Base-by-base conservation (phyloP, 2,888 invertebrate species). In the Drosophila barbarae region DNA sequence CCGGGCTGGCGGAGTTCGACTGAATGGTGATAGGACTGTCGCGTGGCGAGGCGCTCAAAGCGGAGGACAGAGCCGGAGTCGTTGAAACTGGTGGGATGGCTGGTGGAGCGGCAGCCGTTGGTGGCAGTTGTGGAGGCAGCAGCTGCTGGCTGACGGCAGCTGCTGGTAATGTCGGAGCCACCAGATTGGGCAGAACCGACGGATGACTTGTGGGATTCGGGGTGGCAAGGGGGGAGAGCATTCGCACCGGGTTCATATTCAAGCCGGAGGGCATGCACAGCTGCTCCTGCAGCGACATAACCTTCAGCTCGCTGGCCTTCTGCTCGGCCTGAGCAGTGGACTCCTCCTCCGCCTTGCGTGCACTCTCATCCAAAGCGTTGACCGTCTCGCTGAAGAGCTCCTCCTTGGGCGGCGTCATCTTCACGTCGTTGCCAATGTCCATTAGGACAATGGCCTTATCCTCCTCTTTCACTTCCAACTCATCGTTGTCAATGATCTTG, bases 211-310 rank as follows among this genome's bases (percentile, higher is more conserved):
- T 82, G 13, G 88, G 87, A 71, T 86, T 87, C 5, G 88, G 86
- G 1, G 89, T 87, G 15, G 88, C 85, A 56, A 88, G 52, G 0
- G 89, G 87, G 1, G 89, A 89, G 1, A 88, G 68, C 75, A 90
- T 85, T 23, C 89, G 86, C 18, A 89, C 88, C 4, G 90, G 90
- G 75, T 89, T 90, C 90, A 90, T 90, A 65, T 90, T 90, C 1
- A 90, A 64, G 0, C 90, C 90, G 0, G 90, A 90, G 0, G 90
- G 90, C 69, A 89, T 81, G 60, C 88, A 89, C 3, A 89, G 80
- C 68, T 88, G 90, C 64, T 88, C 89, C 64, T 88, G 89, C 55
- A 89, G 74, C 1, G 88, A 88, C 78, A 88, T 86, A 10, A 88
- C 87, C 70, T 87, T 88, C 3, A 89, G 50, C 60, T 89, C 89